Conservation (phyloP, 2,797 vertebrate genomes). For the Neosalanx taihuensis region DNA sequence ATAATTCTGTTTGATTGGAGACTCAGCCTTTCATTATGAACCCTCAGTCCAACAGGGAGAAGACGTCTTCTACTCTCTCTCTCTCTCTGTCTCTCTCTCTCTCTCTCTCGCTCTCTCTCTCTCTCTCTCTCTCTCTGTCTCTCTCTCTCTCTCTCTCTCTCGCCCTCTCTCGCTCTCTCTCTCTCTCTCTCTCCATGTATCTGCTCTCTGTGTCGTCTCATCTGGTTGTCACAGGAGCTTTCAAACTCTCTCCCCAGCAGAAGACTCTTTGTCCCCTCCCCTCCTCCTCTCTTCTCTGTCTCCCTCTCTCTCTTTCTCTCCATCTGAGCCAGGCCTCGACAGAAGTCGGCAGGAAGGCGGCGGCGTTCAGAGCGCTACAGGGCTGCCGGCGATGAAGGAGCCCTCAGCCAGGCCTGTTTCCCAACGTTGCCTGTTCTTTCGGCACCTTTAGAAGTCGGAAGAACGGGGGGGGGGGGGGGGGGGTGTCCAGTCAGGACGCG, state of each 20-base stretch:
- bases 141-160: constrained; percentile 1
- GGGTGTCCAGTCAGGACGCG: no score
- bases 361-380: background rate
- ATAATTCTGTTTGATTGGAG: constrained; percentile 87
- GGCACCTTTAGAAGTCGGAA: background rate
- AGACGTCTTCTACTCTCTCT: background rate
- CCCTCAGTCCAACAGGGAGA: constrained; percentile 23
- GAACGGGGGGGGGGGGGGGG: no score
- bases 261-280: background rate
- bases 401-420: background rate
- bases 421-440: background rate
- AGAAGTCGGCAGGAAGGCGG: background rate
- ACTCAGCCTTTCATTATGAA: constrained; percentile 74
- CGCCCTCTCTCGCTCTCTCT: background rate
- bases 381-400: background rate
- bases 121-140: constrained; percentile 24
- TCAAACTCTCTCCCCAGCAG: background rate
- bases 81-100: constrained; percentile 31
- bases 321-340: background rate
- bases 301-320: background rate
- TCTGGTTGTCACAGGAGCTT: background rate
- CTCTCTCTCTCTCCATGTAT: background rate
- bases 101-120: constrained; percentile 19
- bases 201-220: background rate
- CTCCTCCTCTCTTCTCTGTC: background rate